Base-by-base conservation (phyloP, 2,888 invertebrate species). In the Drosophila antonietae region DNA sequence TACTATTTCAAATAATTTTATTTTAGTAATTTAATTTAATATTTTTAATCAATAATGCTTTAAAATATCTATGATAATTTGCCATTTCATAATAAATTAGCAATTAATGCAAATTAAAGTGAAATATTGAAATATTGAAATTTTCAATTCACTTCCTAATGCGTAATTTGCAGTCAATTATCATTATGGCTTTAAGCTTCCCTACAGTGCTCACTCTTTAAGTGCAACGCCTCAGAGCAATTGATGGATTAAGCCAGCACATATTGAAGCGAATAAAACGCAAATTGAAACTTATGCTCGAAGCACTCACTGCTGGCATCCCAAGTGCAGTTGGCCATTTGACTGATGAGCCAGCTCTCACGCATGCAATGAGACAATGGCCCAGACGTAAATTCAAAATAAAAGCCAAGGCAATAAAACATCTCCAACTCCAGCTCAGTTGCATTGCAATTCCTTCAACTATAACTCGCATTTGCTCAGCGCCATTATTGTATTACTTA, bases 251-350 rank as follows among this genome's bases (percentile, higher is more conserved):
- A 18, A 4, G 18, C 12, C 10, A 12, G 49, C 10, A 31, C 7
- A 33, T 15, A 12, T 33, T 49, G 9, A 31, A 15, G 23, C 49
- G 5, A 10, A 0, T n/a, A n/a, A 49, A n/a, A n/a, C 20, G n/a
- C 4, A n/a, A 9, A 47, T 15, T 47, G 46, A 15, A 47, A 28
- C 47, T n/a, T n/a, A 31, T 1, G 31, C 49, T 18, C 23, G 3
- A 1, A 15, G 23, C 46, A 5, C 46, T 20, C 20, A 20, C 20
- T 20, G 20, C 20, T 28, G 46, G 2, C 15, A 47, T 28, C 9
- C 9, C 47, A 28, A 47, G 28, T 47, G 15, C 47, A 47, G 28
- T 47, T 51, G 33, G 31, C 49, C 49, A 51, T 33, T 51, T 51
- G 49, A 51, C 7, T 12, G 12, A 51, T 33, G 49, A 18, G 49